These are phyloP conservation scores for Ferrisia virgata DNA, from an alignment of 2,888 invertebrate species.

Conservation along the genomic window DNA sequence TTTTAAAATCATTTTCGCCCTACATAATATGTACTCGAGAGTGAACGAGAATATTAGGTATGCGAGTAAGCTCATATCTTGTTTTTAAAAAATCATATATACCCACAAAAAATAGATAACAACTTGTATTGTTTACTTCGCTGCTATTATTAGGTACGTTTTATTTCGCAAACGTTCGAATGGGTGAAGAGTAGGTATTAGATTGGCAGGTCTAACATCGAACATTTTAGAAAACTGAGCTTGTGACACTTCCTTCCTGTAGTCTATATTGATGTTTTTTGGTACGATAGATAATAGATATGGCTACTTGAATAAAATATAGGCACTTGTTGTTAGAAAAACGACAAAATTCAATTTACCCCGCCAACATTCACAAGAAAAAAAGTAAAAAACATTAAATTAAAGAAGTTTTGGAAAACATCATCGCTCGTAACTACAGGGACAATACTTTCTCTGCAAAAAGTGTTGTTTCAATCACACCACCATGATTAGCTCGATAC, in stretches of 20 bases:
- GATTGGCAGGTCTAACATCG: no score
- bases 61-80: not conserved
- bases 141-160: no score
- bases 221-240: not conserved
- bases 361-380: not conserved
- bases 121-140: not conserved
- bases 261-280: not conserved
- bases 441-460: no score
- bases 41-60: no score
- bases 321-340: not conserved
- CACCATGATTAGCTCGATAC: no score
- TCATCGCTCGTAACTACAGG: no score
- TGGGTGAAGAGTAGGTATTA: not conserved
- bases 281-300: not conserved
- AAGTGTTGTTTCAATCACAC: no score
- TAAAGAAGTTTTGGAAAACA: no score
- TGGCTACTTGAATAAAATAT: not conserved
- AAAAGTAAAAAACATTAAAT: no score
- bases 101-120: no score
- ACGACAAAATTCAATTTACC: not conserved
- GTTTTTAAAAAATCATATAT: no score
- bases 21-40: no score
- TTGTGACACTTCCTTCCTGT: not conserved
- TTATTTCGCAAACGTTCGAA: not conserved
- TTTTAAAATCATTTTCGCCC: not conserved